These are phyloP conservation scores for Latrodectus geometricus DNA, from an alignment of 1,140 invertebrate genomes.

Conservation along the genomic window DNA sequence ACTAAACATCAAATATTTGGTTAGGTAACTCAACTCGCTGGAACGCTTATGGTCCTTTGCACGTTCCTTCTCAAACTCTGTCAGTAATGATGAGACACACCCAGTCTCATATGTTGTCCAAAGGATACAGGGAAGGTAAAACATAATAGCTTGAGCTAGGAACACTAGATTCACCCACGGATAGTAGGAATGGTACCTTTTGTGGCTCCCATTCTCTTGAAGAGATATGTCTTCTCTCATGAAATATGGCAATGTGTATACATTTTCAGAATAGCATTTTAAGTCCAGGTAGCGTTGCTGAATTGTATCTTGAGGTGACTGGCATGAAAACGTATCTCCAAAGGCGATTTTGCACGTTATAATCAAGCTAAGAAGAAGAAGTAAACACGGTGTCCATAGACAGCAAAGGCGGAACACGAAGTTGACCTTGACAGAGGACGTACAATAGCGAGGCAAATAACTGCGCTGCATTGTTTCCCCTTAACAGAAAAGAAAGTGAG, in stretches of 20 bases:
- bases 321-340: constrained; percentile 12
- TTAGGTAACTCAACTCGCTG: neutral
- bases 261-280: constrained; percentile 20
- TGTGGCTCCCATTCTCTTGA: neutral
- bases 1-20: constrained; percentile 1
- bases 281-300: constrained; percentile 7
- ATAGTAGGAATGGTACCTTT: neutral
- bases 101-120: constrained; percentile 16
- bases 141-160: constrained; percentile 3
- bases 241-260: neutral
- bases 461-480: too few relatives aligned
- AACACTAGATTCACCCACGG: constrained; percentile 18
- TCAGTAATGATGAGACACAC: neutral
- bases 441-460: neutral
- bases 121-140: constrained; percentile 6
- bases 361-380: constrained; percentile 7
- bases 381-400: neutral
- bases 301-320: neutral
- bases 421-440: neutral
- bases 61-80: neutral
- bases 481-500: too few relatives aligned
- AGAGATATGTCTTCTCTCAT: neutral
- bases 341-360: neutral
- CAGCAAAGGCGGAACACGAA: constrained; percentile 1
- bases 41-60: constrained; percentile 16